Evolutionary conservation across 1,140 invertebrate species (phyloP).

Genomic region (Ostrea edulis): DNA sequence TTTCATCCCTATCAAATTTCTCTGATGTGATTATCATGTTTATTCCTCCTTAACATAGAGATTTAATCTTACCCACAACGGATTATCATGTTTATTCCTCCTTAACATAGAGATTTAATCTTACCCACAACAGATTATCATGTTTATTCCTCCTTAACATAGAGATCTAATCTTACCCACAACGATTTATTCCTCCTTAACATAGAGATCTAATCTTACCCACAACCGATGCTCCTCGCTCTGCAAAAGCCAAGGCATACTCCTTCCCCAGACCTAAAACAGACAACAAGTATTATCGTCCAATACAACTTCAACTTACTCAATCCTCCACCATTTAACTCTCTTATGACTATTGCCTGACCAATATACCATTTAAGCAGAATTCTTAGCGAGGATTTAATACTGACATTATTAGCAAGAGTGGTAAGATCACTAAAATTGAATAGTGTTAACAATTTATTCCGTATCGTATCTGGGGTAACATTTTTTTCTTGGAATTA

Average conservation of each 20-base stretch:
- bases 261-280: constrained; percentile 88
- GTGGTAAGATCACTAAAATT: no score
- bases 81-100: constrained; percentile 81
- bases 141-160: background rate
- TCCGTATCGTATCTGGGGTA: no score
- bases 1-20: no score
- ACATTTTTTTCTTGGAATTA: no score
- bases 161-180: constrained; percentile 82
- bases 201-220: constrained; percentile 74
- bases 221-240: constrained; percentile 95
- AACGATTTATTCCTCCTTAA: constrained; percentile 81
- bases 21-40: no score
- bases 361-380: no score
- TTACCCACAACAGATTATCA: constrained; percentile 91
- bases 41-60: background rate
- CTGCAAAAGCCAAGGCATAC: constrained; percentile 95
- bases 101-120: constrained; percentile 44
- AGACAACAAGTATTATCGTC: background rate
- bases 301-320: no score
- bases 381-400: no score
- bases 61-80: constrained; percentile 85
- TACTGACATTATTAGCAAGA: no score
- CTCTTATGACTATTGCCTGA: no score
- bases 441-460: no score
- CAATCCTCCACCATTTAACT: no score